Percentiles rank a stretch among this genome's conserved stretches.
phyloP scores from a whole-genome alignment of 2,888 invertebrate species.

The Ferdinandea cuprea region DNA sequence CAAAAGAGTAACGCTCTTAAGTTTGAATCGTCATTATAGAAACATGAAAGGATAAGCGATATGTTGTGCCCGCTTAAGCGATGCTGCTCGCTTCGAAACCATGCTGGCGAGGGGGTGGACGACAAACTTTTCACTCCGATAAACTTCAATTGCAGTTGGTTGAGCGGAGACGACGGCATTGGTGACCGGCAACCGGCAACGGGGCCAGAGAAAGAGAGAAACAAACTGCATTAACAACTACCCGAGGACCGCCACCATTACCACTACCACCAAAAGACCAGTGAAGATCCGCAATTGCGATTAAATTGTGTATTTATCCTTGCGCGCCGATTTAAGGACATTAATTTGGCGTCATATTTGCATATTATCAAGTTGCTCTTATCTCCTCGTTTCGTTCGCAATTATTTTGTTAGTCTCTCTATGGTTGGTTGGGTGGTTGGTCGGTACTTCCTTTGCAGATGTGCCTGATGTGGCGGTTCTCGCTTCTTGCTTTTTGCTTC shows the following conservation, averaged over 20 bases:
- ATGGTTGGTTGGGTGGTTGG: not conserved
- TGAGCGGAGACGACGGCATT: not conserved
- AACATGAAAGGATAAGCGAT: conserved; percentile 54
- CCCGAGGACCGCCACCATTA: not conserved
- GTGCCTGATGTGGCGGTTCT: conserved; percentile 8
- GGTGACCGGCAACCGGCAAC: too few relatives aligned
- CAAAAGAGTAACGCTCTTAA: conserved; percentile 13
- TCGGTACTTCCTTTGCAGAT: conserved; percentile 9
- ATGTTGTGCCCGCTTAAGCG: not conserved
- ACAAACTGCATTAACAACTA: conserved; percentile 16
- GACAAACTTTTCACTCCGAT: conserved; percentile 22
- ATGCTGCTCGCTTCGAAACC: not conserved
- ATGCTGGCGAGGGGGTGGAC: not conserved
- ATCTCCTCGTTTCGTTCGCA: conserved; percentile 63
- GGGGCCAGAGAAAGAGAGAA: not conserved
- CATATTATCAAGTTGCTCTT: conserved; percentile 71
- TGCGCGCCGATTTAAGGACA: conserved; percentile 68
- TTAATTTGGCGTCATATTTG: conserved; percentile 74
- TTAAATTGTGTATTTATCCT: conserved; percentile 73
- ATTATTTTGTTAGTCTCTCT: conserved; percentile 62
- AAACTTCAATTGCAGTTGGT: conserved; percentile 17
- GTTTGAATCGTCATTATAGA: conserved; percentile 43
- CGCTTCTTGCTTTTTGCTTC: not conserved
- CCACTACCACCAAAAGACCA: conserved; percentile 3
- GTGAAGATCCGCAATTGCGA: conserved; percentile 63